These are phyloP conservation scores for Eustalomyia histrio DNA, from an alignment of 2,888 invertebrate genomes.

Conservation along the genomic window DNA sequence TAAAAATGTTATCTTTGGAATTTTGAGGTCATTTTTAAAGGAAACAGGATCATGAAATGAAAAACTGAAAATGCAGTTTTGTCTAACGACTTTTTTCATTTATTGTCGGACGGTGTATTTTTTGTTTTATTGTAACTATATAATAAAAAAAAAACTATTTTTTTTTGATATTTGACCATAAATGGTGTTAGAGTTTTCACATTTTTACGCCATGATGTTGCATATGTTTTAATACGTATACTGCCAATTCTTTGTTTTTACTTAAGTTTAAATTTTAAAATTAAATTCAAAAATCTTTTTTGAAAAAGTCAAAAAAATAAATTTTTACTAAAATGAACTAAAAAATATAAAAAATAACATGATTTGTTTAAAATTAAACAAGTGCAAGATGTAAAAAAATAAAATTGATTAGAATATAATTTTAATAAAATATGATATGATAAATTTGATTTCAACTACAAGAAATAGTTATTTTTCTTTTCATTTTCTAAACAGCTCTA, in stretches of 20 bases:
- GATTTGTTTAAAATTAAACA: conserved; percentile 39
- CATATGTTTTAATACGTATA: background rate
- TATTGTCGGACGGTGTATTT: too few species aligned
- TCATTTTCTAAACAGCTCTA: conserved; percentile 49
- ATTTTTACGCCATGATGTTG: conserved; percentile 1
- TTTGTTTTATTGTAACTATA: too few species aligned
- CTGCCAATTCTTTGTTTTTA: background rate
- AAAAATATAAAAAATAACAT: conserved; percentile 20
- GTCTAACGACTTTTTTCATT: too few species aligned
- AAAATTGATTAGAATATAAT: conserved; percentile 24
- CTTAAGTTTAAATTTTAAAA: conserved; percentile 2
- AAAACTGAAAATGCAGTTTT: too few species aligned
- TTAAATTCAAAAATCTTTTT: conserved; percentile 10
- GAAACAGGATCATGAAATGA: too few species aligned
- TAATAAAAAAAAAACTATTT: background rate
- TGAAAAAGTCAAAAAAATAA: background rate
- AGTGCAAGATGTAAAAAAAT: conserved; percentile 37
- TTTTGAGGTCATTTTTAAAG: too few species aligned
- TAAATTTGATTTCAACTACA: conserved; percentile 61
- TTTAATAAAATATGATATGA: conserved; percentile 55
- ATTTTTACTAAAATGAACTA: conserved; percentile 46
- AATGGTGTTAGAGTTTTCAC: background rate
- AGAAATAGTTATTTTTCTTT: conserved; percentile 44
- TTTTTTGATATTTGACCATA: background rate
- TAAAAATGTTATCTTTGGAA: too few species aligned